These are phyloP conservation scores for Drosophila suzukii DNA, from an alignment of 1,140 invertebrate genomes.

Conservation along the genomic window DNA sequence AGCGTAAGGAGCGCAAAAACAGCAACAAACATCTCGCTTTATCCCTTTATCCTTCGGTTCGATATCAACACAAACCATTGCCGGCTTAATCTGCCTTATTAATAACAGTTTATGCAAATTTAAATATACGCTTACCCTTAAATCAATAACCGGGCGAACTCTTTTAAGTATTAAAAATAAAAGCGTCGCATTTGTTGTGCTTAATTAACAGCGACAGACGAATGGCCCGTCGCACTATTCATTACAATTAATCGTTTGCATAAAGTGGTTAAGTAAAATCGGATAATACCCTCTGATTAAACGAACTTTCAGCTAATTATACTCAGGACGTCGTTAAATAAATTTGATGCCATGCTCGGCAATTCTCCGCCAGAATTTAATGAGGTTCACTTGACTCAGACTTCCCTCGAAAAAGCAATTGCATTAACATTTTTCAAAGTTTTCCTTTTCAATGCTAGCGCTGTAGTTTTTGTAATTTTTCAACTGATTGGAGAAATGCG, in stretches of 20 bases:
- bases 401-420: conserved; percentile 25
- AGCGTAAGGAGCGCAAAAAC: conserved; percentile 11
- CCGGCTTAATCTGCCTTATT: conserved; percentile 64
- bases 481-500: conserved; percentile 42
- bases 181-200: conserved; percentile 47
- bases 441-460: conserved; percentile 6
- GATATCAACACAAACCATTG: conserved; percentile 13
- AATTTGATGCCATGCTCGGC: conserved; percentile 3
- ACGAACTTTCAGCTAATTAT: conserved; percentile 39
- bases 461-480: conserved; percentile 20
- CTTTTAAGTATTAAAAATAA: conserved; percentile 33
- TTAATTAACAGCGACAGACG: conserved; percentile 68
- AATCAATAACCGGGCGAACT: conserved; percentile 57
- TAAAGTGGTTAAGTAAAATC: conserved; percentile 41
- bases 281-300: conserved; percentile 31
- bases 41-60: conserved; percentile 11
- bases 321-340: conserved; percentile 11
- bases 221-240: conserved; percentile 20
- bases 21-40: conserved; percentile 15
- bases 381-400: conserved; percentile 25
- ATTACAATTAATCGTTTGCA: conserved; percentile 37
- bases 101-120: conserved; percentile 78
- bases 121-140: conserved; percentile 71
- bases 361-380: conserved; percentile 40
- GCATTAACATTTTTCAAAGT: conserved; percentile 57